phyloP scores from a whole-genome alignment of 2,797 vertebrate genomes.

The Lepidocolaptes lacrymiger region DNA sequence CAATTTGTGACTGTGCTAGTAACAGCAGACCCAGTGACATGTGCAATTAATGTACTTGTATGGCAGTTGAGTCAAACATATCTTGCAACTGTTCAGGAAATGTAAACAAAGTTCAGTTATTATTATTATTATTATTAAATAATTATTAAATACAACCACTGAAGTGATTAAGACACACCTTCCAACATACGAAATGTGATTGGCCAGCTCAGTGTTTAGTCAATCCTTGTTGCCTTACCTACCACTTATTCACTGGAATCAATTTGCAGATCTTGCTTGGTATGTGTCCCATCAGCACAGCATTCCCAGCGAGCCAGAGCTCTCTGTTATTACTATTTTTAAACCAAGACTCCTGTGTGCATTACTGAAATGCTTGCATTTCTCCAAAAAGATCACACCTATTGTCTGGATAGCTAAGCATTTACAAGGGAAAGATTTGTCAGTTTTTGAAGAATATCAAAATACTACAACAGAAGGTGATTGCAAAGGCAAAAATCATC shows the following conservation, averaged over 20 bases:
- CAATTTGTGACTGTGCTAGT: background rate
- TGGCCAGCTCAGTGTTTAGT: background rate
- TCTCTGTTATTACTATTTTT: background rate
- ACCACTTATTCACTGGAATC: background rate
- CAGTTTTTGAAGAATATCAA: background rate
- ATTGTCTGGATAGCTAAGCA: background rate
- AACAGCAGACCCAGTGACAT: background rate
- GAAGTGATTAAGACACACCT: background rate
- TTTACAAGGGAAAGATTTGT: background rate
- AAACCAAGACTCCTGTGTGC: background rate
- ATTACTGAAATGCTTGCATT: background rate
- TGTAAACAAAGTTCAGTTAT: background rate
- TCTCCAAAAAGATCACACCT: background rate
- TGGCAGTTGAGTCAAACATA: background rate
- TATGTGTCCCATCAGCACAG: background rate
- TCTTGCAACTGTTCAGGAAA: background rate
- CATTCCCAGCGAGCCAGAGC: background rate
- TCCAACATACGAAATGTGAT: background rate
- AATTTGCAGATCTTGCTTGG: background rate
- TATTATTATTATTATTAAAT: too few species aligned
- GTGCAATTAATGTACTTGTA: background rate
- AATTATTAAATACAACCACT: background rate
- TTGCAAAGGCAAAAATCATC: conserved; percentile 4
- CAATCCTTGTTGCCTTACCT: background rate
- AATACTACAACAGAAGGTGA: conserved; percentile 6